Evolutionary conservation across 2,888 invertebrate genomes (phyloP).

Genomic region (Notocelia uddmanniana): DNA sequence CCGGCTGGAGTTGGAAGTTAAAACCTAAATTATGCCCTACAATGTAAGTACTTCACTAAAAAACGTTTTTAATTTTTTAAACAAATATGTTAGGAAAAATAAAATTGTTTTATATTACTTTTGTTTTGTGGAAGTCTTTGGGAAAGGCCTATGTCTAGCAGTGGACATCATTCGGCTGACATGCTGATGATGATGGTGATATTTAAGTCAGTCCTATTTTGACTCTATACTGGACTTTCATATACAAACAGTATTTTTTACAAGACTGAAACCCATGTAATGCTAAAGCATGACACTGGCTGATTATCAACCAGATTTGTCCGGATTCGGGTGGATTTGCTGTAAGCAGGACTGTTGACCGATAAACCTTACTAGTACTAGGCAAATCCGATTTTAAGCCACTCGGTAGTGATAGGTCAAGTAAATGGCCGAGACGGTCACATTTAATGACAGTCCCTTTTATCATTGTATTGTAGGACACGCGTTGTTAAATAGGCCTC

Average conservation of each 20-base stretch:
- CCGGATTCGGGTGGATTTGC: slow-evolving; percentile 33
- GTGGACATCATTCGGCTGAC: no score
- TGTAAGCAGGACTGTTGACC: slow-evolving; percentile 34
- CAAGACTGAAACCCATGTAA: slow-evolving; percentile 25
- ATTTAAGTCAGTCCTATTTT: no score
- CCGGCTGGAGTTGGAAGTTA: no score
- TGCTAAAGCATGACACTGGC: slow-evolving; percentile 15
- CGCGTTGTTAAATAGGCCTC: not conserved
- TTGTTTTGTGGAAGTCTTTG: no score
- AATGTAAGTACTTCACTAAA: no score
- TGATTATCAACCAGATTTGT: slow-evolving; percentile 37
- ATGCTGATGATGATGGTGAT: no score
- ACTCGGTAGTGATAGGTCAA: slow-evolving; percentile 12
- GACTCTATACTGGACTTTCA: not conserved
- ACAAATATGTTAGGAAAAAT: no score
- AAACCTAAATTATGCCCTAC: no score
- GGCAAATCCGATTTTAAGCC: slow-evolving; percentile 29
- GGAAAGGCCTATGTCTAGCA: no score
- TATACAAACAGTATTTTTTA: not conserved
- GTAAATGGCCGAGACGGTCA: slow-evolving; percentile 12
- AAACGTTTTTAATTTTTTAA: no score
- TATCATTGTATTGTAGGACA: slow-evolving; percentile 11
- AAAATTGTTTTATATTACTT: no score
- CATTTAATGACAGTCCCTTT: slow-evolving; percentile 21
- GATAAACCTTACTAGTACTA: slow-evolving; percentile 34